Conservation (phyloP, 1,140 invertebrate species). For the Leptinotarsa defecta region DNA sequence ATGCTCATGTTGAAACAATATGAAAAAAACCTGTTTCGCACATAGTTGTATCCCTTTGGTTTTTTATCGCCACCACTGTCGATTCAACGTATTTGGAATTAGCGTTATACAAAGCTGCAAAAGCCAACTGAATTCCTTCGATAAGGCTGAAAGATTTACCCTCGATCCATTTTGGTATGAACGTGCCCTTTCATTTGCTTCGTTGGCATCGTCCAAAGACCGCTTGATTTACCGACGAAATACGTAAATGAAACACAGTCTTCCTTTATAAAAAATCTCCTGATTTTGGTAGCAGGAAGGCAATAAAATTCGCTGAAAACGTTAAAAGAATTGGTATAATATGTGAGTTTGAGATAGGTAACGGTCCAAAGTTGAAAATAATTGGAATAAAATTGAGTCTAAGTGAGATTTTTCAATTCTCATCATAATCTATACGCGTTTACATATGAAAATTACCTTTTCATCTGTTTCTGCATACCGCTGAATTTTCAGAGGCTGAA, state of each 20-base stretch:
- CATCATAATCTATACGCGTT: not conserved
- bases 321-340: too few relatives aligned
- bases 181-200: conserved; percentile 52
- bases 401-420: not conserved
- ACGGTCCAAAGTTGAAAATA: not conserved
- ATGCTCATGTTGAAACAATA: too few relatives aligned
- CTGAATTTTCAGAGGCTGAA: too few relatives aligned
- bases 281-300: conserved; percentile 1
- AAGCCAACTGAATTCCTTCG: conserved; percentile 50
- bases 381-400: not conserved
- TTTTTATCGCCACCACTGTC: not conserved
- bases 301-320: not conserved
- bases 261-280: conserved; percentile 21
- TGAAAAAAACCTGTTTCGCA: too few relatives aligned
- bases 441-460: too few relatives aligned
- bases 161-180: conserved; percentile 51
- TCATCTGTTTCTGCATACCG: too few relatives aligned
- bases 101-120: conserved; percentile 50
- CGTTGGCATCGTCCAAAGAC: conserved; percentile 43
- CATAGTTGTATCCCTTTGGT: too few relatives aligned
- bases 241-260: conserved; percentile 51
- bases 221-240: conserved; percentile 51
- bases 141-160: conserved; percentile 53
- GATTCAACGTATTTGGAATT: conserved; percentile 44
- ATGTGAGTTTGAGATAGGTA: too few relatives aligned